Conservation (phyloP, 1,140 invertebrate genomes). For the Callitettix versicolor region DNA sequence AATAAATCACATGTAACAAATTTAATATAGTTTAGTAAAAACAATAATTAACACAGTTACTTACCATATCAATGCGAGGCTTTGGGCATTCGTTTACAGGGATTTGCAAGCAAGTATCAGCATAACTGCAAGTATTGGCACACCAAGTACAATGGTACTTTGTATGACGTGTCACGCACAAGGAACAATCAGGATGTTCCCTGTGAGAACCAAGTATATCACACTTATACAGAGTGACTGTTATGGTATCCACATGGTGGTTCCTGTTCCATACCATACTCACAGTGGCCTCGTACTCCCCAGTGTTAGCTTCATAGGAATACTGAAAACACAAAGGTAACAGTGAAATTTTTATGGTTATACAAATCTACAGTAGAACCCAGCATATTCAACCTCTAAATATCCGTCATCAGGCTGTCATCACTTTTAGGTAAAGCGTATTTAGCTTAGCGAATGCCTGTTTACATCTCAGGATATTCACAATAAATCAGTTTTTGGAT, state of each 20-base stretch:
- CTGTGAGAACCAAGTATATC: constrained; percentile 83
- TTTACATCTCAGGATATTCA: too few species aligned
- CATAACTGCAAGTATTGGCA: constrained; percentile 72
- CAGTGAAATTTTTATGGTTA: constrained; percentile 1
- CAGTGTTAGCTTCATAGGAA: constrained; percentile 74
- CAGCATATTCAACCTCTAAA: too few species aligned
- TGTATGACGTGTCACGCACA: constrained; percentile 78
- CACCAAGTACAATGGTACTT: constrained; percentile 92
- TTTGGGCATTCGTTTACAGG: constrained; percentile 76
- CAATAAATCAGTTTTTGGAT: too few species aligned
- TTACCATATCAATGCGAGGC: constrained; percentile 82
- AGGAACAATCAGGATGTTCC: constrained; percentile 85
- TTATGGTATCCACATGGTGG: constrained; percentile 82
- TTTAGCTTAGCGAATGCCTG: too few species aligned
- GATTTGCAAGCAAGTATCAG: constrained; percentile 62
- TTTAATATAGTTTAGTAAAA: too few species aligned
- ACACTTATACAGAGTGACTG: constrained; percentile 88
- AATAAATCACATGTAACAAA: too few species aligned
- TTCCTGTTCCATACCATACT: constrained; percentile 87
- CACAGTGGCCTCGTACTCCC: constrained; percentile 79
- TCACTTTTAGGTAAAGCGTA: too few species aligned
- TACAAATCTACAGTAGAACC: too few species aligned
- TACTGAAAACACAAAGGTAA: constrained; percentile 47
- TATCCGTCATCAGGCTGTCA: too few species aligned
- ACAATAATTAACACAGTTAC: too few species aligned